Evolutionary conservation across 2,113 vertebrate genomes (phyloP).

Genomic region (Sceloporus tristichus): DNA sequence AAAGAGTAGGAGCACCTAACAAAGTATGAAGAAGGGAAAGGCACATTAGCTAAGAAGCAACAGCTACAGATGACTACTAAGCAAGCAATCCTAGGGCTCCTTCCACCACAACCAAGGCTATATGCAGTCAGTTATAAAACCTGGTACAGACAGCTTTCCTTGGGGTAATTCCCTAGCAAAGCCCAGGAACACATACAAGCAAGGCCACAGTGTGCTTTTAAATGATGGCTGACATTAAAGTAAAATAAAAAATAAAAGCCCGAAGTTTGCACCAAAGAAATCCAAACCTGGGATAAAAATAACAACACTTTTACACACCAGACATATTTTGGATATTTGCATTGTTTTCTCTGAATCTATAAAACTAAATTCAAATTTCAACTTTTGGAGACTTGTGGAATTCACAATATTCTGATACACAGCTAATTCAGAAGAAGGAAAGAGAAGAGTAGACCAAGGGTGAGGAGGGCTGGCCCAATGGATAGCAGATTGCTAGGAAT

Average conservation of each 20-base stretch:
- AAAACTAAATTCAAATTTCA: not conserved
- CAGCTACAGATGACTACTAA: constrained; percentile 67
- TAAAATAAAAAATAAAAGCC: not conserved
- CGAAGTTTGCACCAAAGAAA: not conserved
- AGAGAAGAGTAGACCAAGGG: not conserved
- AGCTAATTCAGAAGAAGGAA: not conserved
- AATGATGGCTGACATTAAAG: not conserved
- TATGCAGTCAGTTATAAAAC: not conserved
- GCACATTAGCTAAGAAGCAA: constrained; percentile 75
- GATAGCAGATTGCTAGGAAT: not conserved
- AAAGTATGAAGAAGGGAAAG: constrained; percentile 79
- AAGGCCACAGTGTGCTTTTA: constrained; percentile 17
- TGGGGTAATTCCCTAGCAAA: not conserved
- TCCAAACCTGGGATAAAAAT: not conserved
- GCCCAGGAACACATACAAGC: constrained; percentile 20
- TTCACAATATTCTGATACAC: not conserved
- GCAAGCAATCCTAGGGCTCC: constrained; percentile 57
- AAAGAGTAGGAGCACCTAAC: constrained; percentile 96
- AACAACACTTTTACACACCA: not conserved
- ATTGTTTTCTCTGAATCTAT: not conserved
- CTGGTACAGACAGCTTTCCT: constrained; percentile 25
- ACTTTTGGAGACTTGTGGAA: not conserved
- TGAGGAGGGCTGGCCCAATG: not conserved
- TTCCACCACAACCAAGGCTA: constrained; percentile 42
- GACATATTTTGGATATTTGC: not conserved